Conservation (phyloP, 92 coral and sea anemone genomes). For the Epizoanthus stellaris region DNA sequence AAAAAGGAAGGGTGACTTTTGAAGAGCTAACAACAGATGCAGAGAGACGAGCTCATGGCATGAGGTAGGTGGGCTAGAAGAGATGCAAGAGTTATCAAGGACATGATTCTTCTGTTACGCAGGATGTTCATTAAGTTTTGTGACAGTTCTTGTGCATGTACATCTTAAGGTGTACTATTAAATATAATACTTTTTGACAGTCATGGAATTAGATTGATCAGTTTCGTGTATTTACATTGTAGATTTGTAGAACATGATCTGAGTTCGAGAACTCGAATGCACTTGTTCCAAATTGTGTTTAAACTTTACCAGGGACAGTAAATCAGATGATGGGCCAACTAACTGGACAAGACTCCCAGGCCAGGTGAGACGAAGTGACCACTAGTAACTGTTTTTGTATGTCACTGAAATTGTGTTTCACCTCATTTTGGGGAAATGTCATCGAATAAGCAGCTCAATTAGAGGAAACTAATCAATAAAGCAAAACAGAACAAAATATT, state of each 20-base stretch:
- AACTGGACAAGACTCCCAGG: constrained; percentile 96
- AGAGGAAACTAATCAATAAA: too few species aligned
- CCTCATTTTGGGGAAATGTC: too few species aligned
- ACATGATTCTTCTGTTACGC: too few species aligned
- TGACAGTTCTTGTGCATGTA: too few species aligned
- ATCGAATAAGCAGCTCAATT: too few species aligned
- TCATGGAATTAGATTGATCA: not conserved
- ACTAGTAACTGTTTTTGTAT: not conserved
- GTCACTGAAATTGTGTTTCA: too few species aligned
- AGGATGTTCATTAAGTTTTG: too few species aligned
- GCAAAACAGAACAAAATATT: too few species aligned
- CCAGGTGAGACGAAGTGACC: constrained; percentile 60
- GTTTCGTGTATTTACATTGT: constrained; percentile 10
- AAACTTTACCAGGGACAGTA: constrained; percentile 67
- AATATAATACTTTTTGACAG: not conserved
- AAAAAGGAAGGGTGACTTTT: constrained; percentile 87
- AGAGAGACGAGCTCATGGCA: constrained; percentile 85
- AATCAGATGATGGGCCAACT: constrained; percentile 59
- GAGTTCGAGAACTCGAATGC: not conserved
- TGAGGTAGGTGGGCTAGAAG: constrained; percentile 57
- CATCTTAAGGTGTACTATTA: too few species aligned
- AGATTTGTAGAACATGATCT: not conserved
- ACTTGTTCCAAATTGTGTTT: not conserved
- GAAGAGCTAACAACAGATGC: constrained; percentile 89
- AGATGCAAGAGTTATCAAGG: too few species aligned